These are phyloP conservation scores for Melanaphis sacchari DNA, from an alignment of 1,140 invertebrate species.

Conservation along the genomic window DNA sequence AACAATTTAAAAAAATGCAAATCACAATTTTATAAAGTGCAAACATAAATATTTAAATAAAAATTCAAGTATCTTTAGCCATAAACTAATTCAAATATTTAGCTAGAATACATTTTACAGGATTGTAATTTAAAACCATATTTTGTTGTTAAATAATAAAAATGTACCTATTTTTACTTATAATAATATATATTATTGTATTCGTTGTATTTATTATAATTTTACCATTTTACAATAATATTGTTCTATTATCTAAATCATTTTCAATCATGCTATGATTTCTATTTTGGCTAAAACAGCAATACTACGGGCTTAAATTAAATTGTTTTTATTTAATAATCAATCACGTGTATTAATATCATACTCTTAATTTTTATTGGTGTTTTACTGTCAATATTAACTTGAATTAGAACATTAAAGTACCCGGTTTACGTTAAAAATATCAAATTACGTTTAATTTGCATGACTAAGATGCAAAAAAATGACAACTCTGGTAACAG, in stretches of 20 bases:
- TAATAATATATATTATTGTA: not conserved
- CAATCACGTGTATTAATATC: no score
- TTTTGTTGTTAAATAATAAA: not conserved
- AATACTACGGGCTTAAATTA: no score
- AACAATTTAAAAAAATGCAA: not conserved
- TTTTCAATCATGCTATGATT: not conserved
- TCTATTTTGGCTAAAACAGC: not conserved
- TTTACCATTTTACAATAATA: not conserved
- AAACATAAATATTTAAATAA: conserved; percentile 4
- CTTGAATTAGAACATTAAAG: no score
- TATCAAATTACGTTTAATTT: no score
- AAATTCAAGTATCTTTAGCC: not conserved
- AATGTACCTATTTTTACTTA: not conserved
- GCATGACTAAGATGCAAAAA: no score
- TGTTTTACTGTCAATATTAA: no score
- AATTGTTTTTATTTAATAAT: no score
- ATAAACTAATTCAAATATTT: conserved; percentile 12
- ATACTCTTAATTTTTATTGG: no score
- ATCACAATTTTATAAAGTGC: not conserved
- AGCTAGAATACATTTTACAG: not conserved
- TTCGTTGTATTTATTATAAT: not conserved
- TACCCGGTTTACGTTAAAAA: no score
- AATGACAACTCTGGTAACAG: no score
- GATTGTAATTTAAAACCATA: not conserved
- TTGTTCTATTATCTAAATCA: not conserved